Base-by-base conservation (phyloP, 1,140 invertebrate species). In the Orius insidiosus region DNA sequence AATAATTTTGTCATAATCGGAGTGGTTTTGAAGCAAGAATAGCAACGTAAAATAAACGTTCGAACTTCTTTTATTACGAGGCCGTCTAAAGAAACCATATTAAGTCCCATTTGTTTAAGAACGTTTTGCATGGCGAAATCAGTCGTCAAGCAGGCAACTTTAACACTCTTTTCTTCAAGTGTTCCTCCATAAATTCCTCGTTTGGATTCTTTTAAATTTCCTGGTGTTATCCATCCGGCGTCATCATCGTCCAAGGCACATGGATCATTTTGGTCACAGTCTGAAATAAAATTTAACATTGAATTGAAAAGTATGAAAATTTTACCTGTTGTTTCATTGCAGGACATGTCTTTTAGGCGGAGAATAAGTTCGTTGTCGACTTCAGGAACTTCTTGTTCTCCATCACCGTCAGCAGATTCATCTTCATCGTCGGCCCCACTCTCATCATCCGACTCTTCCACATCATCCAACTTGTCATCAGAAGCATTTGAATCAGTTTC, bases 51-150 rank as follows among this genome's bases (percentile, higher is more conserved):
- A 45, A 97, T 89, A 60, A 82, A 97, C 1, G 86, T 94, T 54
- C 82, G 74, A 35, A 93, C 66, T 59, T 86, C 74, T 62, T 76
- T 84, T 24, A 98, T 95, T 6, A 71, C 61, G 58, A 81, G 70
- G 1, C 93, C 93, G 65, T 94, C 85, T 13, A 90, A 67, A 1
- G 89, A 76, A 9, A 88, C 72, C 13, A 98, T 76, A 61, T 89
- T 80, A 14, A 98, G 60, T 42, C 90, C 89, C 60, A 97, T 92
- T 67, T 96, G 92, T 60, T 90, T 84, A 0, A 97, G 62, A 9
- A 97, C 89, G 71, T 98, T 98, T 73, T 96, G 92, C 72, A 98
- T 86, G 1, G 93, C 86, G 75, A 93, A 98, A 67, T 98, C 94
- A 42, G 81, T 87, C 13, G 90, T 95, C 46, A 97, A 74, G 60